Conservation (phyloP, 2,888 invertebrate species). For the Alsophila aescularia region DNA sequence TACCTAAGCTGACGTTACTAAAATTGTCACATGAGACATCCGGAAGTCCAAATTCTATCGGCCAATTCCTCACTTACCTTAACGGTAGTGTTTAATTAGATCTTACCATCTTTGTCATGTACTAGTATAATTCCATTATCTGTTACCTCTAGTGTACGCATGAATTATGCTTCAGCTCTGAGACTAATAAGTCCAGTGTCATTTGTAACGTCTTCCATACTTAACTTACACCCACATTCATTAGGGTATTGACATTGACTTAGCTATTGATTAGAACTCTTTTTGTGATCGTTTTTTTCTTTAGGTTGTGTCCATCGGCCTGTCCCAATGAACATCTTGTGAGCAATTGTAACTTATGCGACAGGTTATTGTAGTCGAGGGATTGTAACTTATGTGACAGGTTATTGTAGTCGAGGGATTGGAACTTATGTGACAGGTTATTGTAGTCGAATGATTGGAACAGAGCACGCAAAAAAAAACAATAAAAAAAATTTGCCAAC, state of each 20-base stretch:
- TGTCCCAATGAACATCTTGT: no score
- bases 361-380: no score
- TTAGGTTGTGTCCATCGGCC: no score
- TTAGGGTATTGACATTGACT: neutral
- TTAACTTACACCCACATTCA: neutral
- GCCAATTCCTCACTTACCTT: no score
- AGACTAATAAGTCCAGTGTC: slow-evolving; percentile 10
- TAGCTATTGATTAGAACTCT: neutral
- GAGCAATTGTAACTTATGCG: no score
- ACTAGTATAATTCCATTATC: neutral
- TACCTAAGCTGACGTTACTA: no score
- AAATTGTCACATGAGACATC: neutral
- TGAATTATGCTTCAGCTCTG: slow-evolving; percentile 3
- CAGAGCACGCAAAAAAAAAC: no score
- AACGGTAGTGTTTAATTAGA: neutral
- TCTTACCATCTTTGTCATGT: slow-evolving; percentile 8
- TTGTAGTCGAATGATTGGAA: no score
- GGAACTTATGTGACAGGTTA: no score
- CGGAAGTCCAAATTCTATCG: neutral
- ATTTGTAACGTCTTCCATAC: slow-evolving; percentile 9
- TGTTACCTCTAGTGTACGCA: neutral
- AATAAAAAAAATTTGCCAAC: no score
- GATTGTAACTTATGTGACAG: no score
- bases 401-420: no score
- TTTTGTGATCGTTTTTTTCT: neutral